These are phyloP conservation scores for Elgaria multicarinata DNA, from an alignment of 2,113 vertebrate genomes.

Conservation along the genomic window DNA sequence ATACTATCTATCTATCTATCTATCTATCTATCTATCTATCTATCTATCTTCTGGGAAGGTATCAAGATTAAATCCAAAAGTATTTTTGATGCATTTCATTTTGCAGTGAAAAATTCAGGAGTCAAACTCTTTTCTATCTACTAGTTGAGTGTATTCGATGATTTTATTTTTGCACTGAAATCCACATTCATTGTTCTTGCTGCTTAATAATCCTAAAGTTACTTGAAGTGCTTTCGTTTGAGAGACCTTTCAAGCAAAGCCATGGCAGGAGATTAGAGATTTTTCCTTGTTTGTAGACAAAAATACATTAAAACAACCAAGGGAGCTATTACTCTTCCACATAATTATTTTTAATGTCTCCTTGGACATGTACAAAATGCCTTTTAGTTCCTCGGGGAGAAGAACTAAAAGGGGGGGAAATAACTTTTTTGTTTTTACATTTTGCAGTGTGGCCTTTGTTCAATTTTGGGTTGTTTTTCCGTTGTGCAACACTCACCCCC, in stretches of 20 bases:
- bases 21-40: too few relatives aligned
- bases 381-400: slow-evolving; percentile 82
- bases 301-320: slow-evolving; percentile 87
- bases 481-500: slow-evolving; percentile 67
- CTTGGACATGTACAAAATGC: slow-evolving; percentile 82
- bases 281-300: slow-evolving; percentile 85
- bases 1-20: too few relatives aligned
- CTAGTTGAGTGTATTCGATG: not conserved
- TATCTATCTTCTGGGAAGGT: not conserved
- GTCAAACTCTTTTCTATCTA: slow-evolving; percentile 24
- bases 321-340: slow-evolving; percentile 84
- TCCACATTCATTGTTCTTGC: slow-evolving; percentile 72
- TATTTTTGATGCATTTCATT: not conserved
- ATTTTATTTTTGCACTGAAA: slow-evolving; percentile 62
- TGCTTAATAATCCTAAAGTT: slow-evolving; percentile 83
- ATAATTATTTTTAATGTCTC: slow-evolving; percentile 87
- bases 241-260: slow-evolving; percentile 84
- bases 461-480: slow-evolving; percentile 67
- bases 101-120: slow-evolving; percentile 37
- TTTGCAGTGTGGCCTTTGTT: slow-evolving; percentile 71
- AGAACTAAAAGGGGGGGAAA: slow-evolving; percentile 56
- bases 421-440: slow-evolving; percentile 67
- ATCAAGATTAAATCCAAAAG: slow-evolving; percentile 41
- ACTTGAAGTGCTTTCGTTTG: slow-evolving; percentile 77
- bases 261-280: slow-evolving; percentile 86